Evolutionary conservation across 2,888 invertebrate species (phyloP).

Genomic region (Flexamia atlantica): DNA sequence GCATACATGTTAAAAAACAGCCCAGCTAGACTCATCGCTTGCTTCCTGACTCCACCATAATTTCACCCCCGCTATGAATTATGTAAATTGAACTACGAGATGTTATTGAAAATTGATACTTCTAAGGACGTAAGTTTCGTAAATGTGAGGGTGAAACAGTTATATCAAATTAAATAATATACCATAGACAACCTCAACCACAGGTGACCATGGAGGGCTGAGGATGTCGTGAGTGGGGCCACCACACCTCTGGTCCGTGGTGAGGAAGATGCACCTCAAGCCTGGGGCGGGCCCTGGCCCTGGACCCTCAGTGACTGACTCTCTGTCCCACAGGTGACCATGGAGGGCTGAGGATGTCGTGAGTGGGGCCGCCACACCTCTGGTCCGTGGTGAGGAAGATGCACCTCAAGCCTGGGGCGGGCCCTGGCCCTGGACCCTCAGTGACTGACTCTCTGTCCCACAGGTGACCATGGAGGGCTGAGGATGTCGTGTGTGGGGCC

Average conservation of each 20-base stretch:
- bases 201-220: slow-evolving; percentile 4
- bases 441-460: slow-evolving; percentile 77
- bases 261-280: slow-evolving; percentile 49
- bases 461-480: slow-evolving; percentile 68
- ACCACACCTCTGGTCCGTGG: slow-evolving; percentile 44
- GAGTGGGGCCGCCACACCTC: slow-evolving; percentile 20
- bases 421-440: slow-evolving; percentile 76
- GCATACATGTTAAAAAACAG: no score
- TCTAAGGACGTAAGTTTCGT: no score
- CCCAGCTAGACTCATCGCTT: no score
- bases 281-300: slow-evolving; percentile 73
- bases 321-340: slow-evolving; percentile 74
- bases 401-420: slow-evolving; percentile 47
- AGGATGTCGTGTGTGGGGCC: slow-evolving; percentile 38
- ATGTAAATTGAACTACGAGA: no score
- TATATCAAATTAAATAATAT: no score
- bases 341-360: slow-evolving; percentile 30
- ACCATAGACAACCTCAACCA: no score
- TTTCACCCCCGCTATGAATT: no score
- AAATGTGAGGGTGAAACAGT: no score
- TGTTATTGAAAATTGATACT: no score
- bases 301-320: slow-evolving; percentile 77
- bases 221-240: slow-evolving; percentile 37
- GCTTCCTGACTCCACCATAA: no score
- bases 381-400: slow-evolving; percentile 47